Percentiles rank a stretch among this genome's conserved stretches.
phyloP scores from a whole-genome alignment of 1,140 invertebrate genomes.

The Tenebrio molitor region DNA sequence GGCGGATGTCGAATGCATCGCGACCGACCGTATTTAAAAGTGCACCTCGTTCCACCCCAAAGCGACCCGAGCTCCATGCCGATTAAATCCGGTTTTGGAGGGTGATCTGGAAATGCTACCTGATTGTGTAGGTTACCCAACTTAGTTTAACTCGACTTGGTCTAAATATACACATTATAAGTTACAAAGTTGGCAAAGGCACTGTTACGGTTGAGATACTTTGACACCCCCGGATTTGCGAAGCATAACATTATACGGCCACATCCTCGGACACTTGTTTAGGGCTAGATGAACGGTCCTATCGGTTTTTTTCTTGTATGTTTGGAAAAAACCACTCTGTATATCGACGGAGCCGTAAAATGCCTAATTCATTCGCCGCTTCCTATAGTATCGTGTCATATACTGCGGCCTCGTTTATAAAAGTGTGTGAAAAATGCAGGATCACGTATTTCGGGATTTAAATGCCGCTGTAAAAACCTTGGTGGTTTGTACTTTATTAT shows the following conservation, averaged over 20 bases:
- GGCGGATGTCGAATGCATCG: too few species aligned
- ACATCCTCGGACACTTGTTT: slow-evolving; percentile 30
- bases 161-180: slow-evolving; percentile 40
- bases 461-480: slow-evolving; percentile 22
- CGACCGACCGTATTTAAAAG: too few species aligned
- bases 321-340: too few species aligned
- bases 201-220: slow-evolving; percentile 29
- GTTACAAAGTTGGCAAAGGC: slow-evolving; percentile 38
- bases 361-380: slow-evolving; percentile 6
- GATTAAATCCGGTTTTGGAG: neutral
- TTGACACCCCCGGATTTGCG: slow-evolving; percentile 33
- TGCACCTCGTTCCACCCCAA: too few species aligned
- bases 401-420: slow-evolving; percentile 13
- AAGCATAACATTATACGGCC: slow-evolving; percentile 31
- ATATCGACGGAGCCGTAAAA: slow-evolving; percentile 8
- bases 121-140: slow-evolving; percentile 28
- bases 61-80: too few species aligned
- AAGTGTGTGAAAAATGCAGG: slow-evolving; percentile 26
- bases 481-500: slow-evolving; percentile 21
- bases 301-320: slow-evolving; percentile 6
- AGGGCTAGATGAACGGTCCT: slow-evolving; percentile 6
- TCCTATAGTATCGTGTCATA: neutral
- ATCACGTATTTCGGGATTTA: slow-evolving; percentile 13
- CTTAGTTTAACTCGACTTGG: slow-evolving; percentile 9
- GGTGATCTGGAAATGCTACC: slow-evolving; percentile 4